phyloP scores from a whole-genome alignment of 1,140 invertebrate species.

The Drosophila navojoa region DNA sequence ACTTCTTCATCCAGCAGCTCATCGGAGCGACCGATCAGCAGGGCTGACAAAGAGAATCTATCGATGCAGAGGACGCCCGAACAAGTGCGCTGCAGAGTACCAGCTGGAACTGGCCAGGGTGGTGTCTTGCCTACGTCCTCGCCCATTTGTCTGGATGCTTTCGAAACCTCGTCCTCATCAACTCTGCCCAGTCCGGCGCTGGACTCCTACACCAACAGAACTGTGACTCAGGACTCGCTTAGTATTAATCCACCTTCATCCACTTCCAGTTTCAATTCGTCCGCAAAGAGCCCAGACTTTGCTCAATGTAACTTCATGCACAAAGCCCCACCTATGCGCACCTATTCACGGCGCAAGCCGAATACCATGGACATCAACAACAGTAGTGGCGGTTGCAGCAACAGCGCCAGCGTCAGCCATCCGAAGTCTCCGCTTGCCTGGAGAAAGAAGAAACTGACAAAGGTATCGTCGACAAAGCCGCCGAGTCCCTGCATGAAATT shows the following conservation, averaged over 20 bases:
- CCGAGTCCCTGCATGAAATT: conserved; percentile 53
- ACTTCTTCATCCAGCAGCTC: conserved; percentile 33
- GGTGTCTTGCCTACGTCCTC: neutral
- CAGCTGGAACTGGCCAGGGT: neutral
- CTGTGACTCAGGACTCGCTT: neutral
- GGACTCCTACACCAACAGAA: neutral
- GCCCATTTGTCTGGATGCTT: neutral
- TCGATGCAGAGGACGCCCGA: conserved; percentile 42
- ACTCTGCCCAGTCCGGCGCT: neutral
- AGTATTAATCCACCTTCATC: neutral
- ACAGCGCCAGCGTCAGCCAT: neutral
- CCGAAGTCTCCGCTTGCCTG: conserved; percentile 23
- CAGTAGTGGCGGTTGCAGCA: too few relatives aligned
- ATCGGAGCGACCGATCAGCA: neutral
- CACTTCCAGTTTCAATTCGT: neutral
- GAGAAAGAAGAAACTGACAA: conserved; percentile 42
- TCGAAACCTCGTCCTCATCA: neutral
- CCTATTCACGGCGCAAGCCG: conserved; percentile 54
- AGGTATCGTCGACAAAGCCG: conserved; percentile 49
- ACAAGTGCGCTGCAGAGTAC: conserved; percentile 7
- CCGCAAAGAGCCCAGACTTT: conserved; percentile 8
- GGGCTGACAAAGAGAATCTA: conserved; percentile 44
- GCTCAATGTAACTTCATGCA: conserved; percentile 6
- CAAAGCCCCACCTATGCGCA: conserved; percentile 44
- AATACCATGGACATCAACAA: neutral